Evolutionary conservation across 1,140 invertebrate genomes (phyloP).

Genomic region (Euborellia annulipes): DNA sequence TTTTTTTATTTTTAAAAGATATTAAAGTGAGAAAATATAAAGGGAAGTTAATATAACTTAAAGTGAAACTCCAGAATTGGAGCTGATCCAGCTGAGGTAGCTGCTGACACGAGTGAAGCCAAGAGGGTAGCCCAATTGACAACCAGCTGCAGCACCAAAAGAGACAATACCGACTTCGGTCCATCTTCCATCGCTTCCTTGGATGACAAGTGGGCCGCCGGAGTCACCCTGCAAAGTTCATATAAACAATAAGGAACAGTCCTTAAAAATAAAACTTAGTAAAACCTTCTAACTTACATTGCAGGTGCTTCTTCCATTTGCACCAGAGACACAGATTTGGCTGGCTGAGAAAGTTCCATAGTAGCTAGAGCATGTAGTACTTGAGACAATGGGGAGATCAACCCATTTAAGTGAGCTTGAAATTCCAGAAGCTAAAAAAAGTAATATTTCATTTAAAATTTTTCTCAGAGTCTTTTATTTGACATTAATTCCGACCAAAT

Average conservation of each 20-base stretch:
- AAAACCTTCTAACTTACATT: conserved; percentile 11
- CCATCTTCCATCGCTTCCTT: conserved; percentile 10
- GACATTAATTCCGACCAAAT: no score
- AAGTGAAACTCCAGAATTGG: conserved; percentile 8
- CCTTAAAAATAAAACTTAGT: no score
- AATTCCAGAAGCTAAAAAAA: no score
- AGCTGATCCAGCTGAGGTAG: conserved; percentile 16
- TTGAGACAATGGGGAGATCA: conserved; percentile 4
- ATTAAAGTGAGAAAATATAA: no score
- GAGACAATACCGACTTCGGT: conserved; percentile 20
- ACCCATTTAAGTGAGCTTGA: background rate
- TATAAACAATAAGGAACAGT: no score
- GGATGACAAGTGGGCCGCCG: conserved; percentile 21
- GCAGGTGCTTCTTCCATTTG: conserved; percentile 5
- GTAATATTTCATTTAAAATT: no score
- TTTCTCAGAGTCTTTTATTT: no score
- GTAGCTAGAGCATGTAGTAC: conserved; percentile 1
- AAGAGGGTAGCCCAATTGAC: background rate
- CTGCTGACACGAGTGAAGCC: conserved; percentile 15
- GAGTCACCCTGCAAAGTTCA: conserved; percentile 22
- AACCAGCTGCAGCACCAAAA: conserved; percentile 6
- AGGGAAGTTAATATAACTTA: no score
- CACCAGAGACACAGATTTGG: conserved; percentile 3
- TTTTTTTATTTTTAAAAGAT: no score
- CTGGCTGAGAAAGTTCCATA: conserved; percentile 3